Evolutionary conservation across 2,113 vertebrate genomes (phyloP).

Genomic region (Lophura nycthemera): DNA sequence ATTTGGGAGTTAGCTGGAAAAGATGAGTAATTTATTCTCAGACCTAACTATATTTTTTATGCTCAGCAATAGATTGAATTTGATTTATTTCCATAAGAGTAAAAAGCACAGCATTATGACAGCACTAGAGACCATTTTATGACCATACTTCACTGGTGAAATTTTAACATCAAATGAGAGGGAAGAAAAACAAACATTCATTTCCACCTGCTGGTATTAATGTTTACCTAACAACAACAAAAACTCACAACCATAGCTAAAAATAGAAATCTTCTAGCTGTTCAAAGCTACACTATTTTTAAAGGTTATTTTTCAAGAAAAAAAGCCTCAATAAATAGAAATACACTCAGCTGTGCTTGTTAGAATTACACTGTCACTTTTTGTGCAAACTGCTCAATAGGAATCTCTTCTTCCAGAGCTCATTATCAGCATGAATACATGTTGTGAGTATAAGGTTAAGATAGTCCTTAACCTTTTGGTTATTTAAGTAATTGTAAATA

Average conservation of each 20-base stretch:
- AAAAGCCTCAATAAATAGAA: not conserved
- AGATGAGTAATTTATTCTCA: not conserved
- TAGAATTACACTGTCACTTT: slow-evolving; percentile 10
- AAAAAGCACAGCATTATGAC: not conserved
- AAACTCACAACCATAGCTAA: not conserved
- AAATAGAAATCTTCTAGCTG: not conserved
- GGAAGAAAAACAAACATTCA: not conserved
- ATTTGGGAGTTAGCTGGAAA: not conserved
- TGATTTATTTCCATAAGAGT: not conserved
- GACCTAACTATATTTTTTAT: not conserved
- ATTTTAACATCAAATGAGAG: not conserved
- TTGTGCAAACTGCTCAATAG: slow-evolving; percentile 29
- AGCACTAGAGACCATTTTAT: not conserved
- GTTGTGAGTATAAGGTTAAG: slow-evolving; percentile 40
- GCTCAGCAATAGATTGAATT: not conserved
- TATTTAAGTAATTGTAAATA: slow-evolving; percentile 10
- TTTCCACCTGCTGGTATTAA: not conserved
- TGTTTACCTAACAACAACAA: not conserved
- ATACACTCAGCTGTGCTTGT: not conserved
- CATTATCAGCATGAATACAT: slow-evolving; percentile 42
- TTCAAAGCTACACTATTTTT: not conserved
- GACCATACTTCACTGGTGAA: not conserved
- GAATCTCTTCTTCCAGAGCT: slow-evolving; percentile 20
- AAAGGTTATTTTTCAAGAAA: slow-evolving; percentile 41
- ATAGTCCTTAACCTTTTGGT: slow-evolving; percentile 32